A percentile compares a stretch with the other conserved stretches of the same genome.
Evolutionary conservation across 30 jellyfish, hydroid and myxozoan genomes (phyloP).

Genomic region (Pelagia noctiluca): DNA sequence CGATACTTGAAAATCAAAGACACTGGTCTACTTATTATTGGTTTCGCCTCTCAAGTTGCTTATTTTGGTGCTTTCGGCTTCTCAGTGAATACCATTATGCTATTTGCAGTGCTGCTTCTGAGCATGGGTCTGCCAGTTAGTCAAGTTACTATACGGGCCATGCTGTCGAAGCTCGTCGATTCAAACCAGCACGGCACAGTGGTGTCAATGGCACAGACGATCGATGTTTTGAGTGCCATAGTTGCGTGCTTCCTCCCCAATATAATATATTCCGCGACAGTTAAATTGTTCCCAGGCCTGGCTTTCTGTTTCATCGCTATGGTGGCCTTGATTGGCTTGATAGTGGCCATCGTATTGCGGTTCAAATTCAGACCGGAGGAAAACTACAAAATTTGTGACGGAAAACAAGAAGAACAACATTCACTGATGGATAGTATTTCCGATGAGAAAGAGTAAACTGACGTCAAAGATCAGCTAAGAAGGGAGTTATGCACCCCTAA

Average conservation of each 20-base stretch:
- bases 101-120: not conserved
- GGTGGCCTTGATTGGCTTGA: slow-evolving; percentile 17
- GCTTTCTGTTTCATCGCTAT: slow-evolving; percentile 1
- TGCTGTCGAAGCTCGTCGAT: slow-evolving; percentile 25
- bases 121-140: not conserved
- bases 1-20: not conserved
- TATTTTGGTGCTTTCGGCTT: slow-evolving; percentile 15
- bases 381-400: too few species aligned
- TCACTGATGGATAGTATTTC: too few species aligned
- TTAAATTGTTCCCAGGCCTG: not conserved
- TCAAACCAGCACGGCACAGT: slow-evolving; percentile 26
- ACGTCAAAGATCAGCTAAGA: too few species aligned
- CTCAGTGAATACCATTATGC: not conserved
- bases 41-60: slow-evolving; percentile 20
- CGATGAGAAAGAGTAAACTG: too few species aligned
- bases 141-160: slow-evolving; percentile 27
- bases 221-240: slow-evolving; percentile 12
- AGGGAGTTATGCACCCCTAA: too few species aligned
- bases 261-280: not conserved
- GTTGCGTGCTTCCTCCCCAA: slow-evolving; percentile 18
- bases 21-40: slow-evolving; percentile 4
- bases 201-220: slow-evolving; percentile 5
- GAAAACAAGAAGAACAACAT: too few species aligned
- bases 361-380: too few species aligned
- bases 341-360: too few species aligned